These are phyloP conservation scores for Ennomos fuscantarius DNA, from an alignment of 2,888 invertebrate species.

Conservation along the genomic window DNA sequence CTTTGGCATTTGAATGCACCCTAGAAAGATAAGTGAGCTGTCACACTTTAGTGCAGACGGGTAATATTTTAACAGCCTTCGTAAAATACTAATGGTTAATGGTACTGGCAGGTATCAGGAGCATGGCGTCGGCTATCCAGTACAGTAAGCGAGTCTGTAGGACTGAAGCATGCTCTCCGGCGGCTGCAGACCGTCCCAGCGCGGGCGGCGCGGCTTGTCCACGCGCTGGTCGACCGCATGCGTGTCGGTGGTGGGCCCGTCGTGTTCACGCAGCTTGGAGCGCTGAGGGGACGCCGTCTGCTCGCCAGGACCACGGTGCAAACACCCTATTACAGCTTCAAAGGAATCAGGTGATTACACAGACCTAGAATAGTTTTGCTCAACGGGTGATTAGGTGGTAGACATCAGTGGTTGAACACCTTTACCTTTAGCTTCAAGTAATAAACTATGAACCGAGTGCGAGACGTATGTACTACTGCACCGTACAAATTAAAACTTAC, in stretches of 20 bases:
- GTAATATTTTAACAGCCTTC: too few relatives aligned
- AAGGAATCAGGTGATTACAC: conserved; percentile 70
- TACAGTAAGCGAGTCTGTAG: conserved; percentile 80
- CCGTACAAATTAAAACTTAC: too few relatives aligned
- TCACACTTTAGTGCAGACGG: too few relatives aligned
- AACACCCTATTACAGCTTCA: conserved; percentile 78
- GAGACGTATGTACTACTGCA: too few relatives aligned
- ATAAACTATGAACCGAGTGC: too few relatives aligned
- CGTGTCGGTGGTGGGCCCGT: conserved; percentile 81
- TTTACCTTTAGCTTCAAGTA: too few relatives aligned
- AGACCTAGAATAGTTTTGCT: too few relatives aligned
- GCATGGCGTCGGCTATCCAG: conserved; percentile 79
- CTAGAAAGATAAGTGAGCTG: too few relatives aligned
- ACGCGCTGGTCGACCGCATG: conserved; percentile 80
- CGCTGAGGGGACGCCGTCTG: conserved; percentile 73
- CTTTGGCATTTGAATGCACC: too few relatives aligned
- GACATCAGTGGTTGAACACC: too few relatives aligned
- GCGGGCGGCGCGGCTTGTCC: conserved; percentile 77
- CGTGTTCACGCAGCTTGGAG: conserved; percentile 68
- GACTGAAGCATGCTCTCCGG: conserved; percentile 76
- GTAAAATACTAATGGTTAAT: too few relatives aligned
- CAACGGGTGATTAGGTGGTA: conserved; percentile 54
- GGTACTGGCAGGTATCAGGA: conserved; percentile 66
- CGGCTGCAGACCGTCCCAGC: conserved; percentile 78
- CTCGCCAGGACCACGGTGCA: conserved; percentile 70